Base-by-base conservation (phyloP, 1,140 invertebrate species). In the Bombus sylvicola region DNA sequence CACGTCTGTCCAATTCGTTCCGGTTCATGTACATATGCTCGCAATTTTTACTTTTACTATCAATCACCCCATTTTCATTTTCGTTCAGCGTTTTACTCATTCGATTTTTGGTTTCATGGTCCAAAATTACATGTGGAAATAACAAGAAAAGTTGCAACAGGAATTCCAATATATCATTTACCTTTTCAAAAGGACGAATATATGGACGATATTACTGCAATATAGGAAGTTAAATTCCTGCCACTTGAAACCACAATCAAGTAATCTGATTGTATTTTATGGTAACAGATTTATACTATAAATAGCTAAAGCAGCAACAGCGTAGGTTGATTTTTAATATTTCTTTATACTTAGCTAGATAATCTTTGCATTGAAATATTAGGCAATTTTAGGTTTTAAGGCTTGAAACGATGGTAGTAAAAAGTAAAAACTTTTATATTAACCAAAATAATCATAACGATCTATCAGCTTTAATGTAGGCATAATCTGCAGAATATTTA, bases 21-120 rank as follows among this genome's bases (percentile, higher is more conserved):
- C 13, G 31, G 6, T 64, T 43, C 39, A 28, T 82, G 72, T 37
- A 1, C 59, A 13, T 82, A 72, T 31, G 1, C 59, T 68, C 73
- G 25, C 47, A 34, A 15, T n/a, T 18, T 12, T 47, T 39, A 81
- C 79, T 82, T 74, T 82, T 82, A 64, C 71, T 74, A 74, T 74
- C 25, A 74, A 82, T 47, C 31, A 22, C 43, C 64, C 13, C 34
- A 76, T 83, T 39, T 39, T 15, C 47, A 28, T 13, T 53, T 62
- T 34, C 25, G 37, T 71, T 22, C 34, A 15, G 3, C 41, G 57
- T 73, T 43, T 47, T 47, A 31, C 22, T 43, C 37, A 28, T 57
- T 81, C 68, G n/a, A 74, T 53, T 53, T 31, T 59, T 66, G 22
- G 3, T 75, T 53, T 53, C 28, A 9, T 43, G 41, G 8, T 47